Evolutionary conservation across 2,797 vertebrate genomes (phyloP).

Genomic region (Euphonia xanthogaster): DNA sequence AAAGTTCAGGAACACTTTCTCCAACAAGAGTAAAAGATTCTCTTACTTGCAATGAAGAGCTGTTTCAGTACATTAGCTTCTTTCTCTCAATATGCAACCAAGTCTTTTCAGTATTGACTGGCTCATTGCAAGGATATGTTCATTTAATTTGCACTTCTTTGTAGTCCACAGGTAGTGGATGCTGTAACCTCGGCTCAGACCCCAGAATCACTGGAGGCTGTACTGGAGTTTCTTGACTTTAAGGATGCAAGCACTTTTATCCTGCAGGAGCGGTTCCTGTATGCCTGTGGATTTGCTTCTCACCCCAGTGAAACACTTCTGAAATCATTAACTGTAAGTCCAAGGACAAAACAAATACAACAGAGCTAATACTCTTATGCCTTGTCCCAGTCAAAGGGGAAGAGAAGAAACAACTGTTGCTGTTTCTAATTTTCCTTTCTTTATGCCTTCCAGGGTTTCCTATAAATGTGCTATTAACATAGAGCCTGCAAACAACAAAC

Average conservation of each 20-base stretch:
- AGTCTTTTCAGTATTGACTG: neutral
- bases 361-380: neutral
- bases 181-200: conserved; percentile 93
- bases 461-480: neutral
- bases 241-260: conserved; percentile 81
- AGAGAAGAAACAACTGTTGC: neutral
- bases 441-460: neutral
- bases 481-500: neutral
- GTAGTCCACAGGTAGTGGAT: conserved; percentile 92
- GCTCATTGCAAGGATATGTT: neutral
- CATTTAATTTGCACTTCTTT: neutral
- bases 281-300: conserved; percentile 93
- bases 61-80: neutral
- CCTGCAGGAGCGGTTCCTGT: conserved; percentile 95
- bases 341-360: neutral
- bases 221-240: conserved; percentile 93
- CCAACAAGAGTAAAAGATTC: neutral
- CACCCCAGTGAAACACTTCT: conserved; percentile 90
- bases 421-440: neutral
- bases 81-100: neutral
- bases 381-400: neutral
- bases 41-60: neutral
- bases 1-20: neutral
- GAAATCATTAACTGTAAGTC: conserved; percentile 86
- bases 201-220: conserved; percentile 84